Conservation (phyloP, 2,888 invertebrate species). For the Diarsia rubi region DNA sequence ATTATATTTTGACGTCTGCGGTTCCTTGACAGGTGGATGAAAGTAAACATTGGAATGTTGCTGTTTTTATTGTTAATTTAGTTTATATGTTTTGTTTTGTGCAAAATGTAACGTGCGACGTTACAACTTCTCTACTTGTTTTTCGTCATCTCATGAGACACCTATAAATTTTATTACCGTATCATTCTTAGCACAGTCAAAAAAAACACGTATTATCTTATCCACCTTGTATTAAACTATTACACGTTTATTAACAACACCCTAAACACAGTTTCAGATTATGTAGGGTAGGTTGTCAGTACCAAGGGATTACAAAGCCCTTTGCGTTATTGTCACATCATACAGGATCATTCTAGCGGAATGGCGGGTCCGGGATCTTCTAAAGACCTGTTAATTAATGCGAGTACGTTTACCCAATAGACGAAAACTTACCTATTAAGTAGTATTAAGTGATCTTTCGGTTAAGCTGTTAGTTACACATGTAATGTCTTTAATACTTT, state of each 20-base stretch:
- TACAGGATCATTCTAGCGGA: slow-evolving; percentile 19
- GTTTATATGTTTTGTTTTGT: too few species aligned
- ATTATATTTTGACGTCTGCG: too few species aligned
- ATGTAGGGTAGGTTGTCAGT: background rate
- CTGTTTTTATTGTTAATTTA: too few species aligned
- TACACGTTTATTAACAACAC: background rate
- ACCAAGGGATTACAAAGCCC: slow-evolving; percentile 30
- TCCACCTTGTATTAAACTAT: background rate
- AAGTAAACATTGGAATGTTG: too few species aligned
- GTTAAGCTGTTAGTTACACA: background rate
- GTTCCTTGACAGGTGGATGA: too few species aligned
- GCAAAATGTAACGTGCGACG: too few species aligned
- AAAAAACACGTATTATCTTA: background rate
- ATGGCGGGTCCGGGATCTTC: slow-evolving; percentile 12
- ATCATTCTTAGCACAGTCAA: too few species aligned
- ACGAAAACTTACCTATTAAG: background rate
- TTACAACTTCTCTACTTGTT: too few species aligned
- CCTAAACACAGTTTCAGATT: slow-evolving; percentile 11
- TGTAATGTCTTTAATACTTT: slow-evolving; percentile 17
- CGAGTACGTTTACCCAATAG: slow-evolving; percentile 5
- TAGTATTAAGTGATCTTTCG: background rate
- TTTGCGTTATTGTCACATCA: slow-evolving; percentile 6
- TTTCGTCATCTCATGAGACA: too few species aligned
- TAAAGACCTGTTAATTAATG: slow-evolving; percentile 28
- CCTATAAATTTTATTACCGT: too few species aligned